These are phyloP conservation scores for Protosalanx chinensis DNA, from an alignment of 2,797 vertebrate genomes.

Conservation along the genomic window DNA sequence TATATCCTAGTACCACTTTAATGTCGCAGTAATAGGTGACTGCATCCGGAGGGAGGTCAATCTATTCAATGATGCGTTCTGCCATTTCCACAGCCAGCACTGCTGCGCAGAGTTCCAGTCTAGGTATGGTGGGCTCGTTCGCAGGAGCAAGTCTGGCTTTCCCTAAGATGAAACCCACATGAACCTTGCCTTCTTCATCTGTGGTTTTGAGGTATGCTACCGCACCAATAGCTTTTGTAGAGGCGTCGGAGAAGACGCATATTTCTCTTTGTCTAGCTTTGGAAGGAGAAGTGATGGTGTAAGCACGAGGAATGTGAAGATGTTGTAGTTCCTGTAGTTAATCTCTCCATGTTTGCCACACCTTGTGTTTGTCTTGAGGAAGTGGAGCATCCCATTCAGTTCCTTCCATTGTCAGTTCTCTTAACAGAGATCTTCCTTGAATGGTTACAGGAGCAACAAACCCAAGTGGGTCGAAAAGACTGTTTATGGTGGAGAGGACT, in stretches of 20 bases:
- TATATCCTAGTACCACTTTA: too few relatives aligned
- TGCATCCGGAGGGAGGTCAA: neutral
- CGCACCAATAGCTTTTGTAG: neutral
- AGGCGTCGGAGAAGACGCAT: conserved; percentile 24
- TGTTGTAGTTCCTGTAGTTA: conserved; percentile 11
- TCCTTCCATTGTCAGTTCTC: conserved; percentile 14
- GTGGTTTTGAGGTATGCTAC: conserved; percentile 5
- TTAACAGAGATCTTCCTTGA: conserved; percentile 17
- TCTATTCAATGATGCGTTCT: neutral
- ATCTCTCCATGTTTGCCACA: conserved; percentile 22
- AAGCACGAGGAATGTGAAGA: conserved; percentile 7
- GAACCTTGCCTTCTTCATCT: neutral
- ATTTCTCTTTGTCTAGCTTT: conserved; percentile 5
- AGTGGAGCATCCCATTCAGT: conserved; percentile 20
- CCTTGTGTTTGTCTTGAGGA: conserved; percentile 8
- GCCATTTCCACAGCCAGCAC: neutral
- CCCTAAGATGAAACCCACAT: conserved; percentile 6
- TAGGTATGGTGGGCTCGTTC: neutral
- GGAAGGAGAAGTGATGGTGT: neutral
- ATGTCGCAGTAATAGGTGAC: conserved; percentile 4
- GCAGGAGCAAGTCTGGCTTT: conserved; percentile 7
- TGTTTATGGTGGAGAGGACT: conserved; percentile 21
- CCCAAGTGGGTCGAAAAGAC: conserved; percentile 20
- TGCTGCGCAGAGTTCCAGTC: neutral
- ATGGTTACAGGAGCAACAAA: conserved; percentile 21